phyloP scores from a whole-genome alignment of 2,113 vertebrate genomes.

The Sitta europaea region DNA sequence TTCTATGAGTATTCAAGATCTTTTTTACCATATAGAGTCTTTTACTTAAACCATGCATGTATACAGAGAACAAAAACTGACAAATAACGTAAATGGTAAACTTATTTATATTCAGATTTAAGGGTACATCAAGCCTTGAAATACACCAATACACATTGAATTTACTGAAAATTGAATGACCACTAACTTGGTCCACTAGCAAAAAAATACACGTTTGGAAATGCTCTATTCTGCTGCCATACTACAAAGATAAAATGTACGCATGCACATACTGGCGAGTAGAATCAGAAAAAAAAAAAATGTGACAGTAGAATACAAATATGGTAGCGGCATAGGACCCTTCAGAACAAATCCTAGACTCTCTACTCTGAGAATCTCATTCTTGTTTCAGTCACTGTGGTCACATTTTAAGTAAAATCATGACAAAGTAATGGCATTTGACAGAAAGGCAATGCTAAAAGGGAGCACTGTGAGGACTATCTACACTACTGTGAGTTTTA shows the following conservation, averaged over 20 bases:
- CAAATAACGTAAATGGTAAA: neutral
- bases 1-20: neutral
- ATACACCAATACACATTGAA: neutral
- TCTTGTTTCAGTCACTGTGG: neutral
- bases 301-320: neutral
- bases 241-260: neutral
- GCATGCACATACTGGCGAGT: neutral
- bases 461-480: neutral
- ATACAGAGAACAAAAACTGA: neutral
- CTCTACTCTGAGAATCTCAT: neutral
- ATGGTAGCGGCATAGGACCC: too few species aligned
- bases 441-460: neutral
- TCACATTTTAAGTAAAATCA: neutral
- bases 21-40: neutral
- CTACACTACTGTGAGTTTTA: neutral
- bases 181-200: neutral
- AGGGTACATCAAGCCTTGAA: neutral
- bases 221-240: neutral
- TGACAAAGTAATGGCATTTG: neutral
- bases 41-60: neutral
- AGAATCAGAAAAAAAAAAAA: neutral
- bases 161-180: neutral
- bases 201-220: neutral
- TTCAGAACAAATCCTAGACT: neutral
- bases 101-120: neutral